Evolutionary conservation across 1,140 invertebrate species (phyloP).

Genomic region (Orussus abietinus): DNA sequence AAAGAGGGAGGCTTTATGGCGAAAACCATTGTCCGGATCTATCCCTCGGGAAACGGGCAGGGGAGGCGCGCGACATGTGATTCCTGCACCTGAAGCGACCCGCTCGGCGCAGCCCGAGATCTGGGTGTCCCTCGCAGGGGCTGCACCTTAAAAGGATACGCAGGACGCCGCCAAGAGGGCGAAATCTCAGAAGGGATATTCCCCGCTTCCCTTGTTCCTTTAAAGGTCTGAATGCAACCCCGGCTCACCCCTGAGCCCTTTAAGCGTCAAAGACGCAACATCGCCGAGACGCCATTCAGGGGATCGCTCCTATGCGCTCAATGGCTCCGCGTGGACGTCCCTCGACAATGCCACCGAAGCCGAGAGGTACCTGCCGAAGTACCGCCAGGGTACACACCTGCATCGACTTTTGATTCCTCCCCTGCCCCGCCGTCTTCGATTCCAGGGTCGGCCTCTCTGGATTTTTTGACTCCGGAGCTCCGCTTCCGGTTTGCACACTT

Average conservation of each 20-base stretch:
- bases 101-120: neutral
- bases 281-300: too few species aligned
- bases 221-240: constrained; percentile 25
- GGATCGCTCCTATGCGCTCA: constrained; percentile 4
- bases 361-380: constrained; percentile 1
- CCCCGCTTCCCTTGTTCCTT: constrained; percentile 24
- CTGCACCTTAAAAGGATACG: too few species aligned
- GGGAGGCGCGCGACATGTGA: constrained; percentile 17
- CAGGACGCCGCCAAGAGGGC: too few species aligned
- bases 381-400: constrained; percentile 22
- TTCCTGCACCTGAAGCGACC: constrained; percentile 23
- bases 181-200: neutral
- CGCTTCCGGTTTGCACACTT: too few species aligned
- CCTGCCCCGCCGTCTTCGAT: too few species aligned
- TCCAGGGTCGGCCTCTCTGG: too few species aligned
- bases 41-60: neutral
- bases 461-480: too few species aligned
- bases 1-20: constrained; percentile 21
- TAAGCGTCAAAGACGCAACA: too few species aligned
- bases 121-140: neutral
- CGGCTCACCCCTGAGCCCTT: neutral
- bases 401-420: too few species aligned
- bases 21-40: constrained; percentile 21
- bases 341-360: neutral
- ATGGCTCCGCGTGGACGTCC: constrained; percentile 1